Base-by-base conservation (phyloP, 2,888 invertebrate species). In the Callyntrura sp. region DNA sequence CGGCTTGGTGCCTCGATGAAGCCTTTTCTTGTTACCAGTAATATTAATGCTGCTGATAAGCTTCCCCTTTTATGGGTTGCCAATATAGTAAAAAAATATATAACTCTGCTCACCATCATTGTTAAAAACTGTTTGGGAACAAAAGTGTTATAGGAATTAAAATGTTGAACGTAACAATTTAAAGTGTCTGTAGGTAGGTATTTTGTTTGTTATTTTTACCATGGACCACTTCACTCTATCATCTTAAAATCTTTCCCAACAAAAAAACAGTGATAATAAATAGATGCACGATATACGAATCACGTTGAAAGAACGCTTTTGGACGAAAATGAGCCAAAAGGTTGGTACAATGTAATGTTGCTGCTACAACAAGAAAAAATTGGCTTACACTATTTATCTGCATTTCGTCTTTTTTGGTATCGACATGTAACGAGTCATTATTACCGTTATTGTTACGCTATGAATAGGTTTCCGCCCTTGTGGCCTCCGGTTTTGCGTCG, bases 1-100 rank as follows among this genome's bases (percentile, higher is more conserved):
- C 11, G 0, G 9, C 28, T 11, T 62, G 62, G 14, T 62, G n/a
- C 8, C 23, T 62, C 11, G 3, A 62, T 28, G 25, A 62, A 62
- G 62, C 23, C 51, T 23, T 76, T 35, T 62, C 20, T 23, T 43
- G 20, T 17, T 45, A 11, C 9, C 17, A 17, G n/a, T 73, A 48
- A 12, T 45, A 48, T 45, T 78, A 55, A 78, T 25, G 2, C 11
- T 55, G 55, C 11, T 55, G 55, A 79, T 79, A 79, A 79, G 79
- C 60, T n/a, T 11, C 4, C 11, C 79, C 79, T 60, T 79, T 79
- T 79, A 79, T 79, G 60, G 79, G 6, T n/a, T 4, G 11, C 14
- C 60, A 11, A 79, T n/a, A n/a, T n/a, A n/a, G n/a, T n/a, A 57
- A 35, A 35, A 79, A 20, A 60, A 20, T 17, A 60, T 73, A 43